These are phyloP conservation scores for Callinectes sapidus DNA, from an alignment of 2,888 invertebrate genomes.

Conservation along the genomic window DNA sequence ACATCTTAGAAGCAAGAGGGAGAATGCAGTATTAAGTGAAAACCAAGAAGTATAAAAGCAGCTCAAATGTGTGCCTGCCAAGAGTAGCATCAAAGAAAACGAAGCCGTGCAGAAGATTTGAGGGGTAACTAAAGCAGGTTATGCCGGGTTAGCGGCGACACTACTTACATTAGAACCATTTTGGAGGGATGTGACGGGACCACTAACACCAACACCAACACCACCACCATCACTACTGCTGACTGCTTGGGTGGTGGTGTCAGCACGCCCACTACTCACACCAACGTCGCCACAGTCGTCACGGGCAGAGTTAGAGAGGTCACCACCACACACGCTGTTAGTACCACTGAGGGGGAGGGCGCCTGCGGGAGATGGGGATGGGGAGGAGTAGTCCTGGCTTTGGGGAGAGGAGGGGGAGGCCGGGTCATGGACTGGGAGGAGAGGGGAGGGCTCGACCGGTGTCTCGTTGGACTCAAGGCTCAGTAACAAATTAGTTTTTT, in stretches of 20 bases:
- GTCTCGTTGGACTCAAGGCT: neutral
- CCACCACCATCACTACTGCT: conserved; percentile 50
- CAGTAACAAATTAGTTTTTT: neutral
- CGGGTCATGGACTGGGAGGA: neutral
- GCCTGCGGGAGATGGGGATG: conserved; percentile 40
- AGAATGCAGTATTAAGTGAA: neutral
- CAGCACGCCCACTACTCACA: conserved; percentile 38
- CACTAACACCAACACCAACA: conserved; percentile 46
- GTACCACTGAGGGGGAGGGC: conserved; percentile 56
- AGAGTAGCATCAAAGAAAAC: neutral
- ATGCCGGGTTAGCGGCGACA: conserved; percentile 10
- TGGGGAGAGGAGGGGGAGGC: neutral
- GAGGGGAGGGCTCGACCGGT: neutral
- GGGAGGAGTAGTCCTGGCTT: conserved; percentile 1
- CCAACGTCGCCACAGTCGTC: conserved; percentile 34
- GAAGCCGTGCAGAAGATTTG: neutral
- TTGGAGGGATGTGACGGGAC: conserved; percentile 1
- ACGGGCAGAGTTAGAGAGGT: conserved; percentile 41
- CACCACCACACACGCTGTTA: conserved; percentile 63
- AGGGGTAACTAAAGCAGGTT: conserved; percentile 2
- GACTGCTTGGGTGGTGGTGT: conserved; percentile 15
- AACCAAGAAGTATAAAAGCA: neutral
- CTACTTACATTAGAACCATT: conserved; percentile 59
- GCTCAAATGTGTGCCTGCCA: neutral
- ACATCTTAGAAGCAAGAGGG: neutral